These are phyloP conservation scores for Eciton burchellii DNA, from an alignment of 1,140 invertebrate species.

Conservation along the genomic window DNA sequence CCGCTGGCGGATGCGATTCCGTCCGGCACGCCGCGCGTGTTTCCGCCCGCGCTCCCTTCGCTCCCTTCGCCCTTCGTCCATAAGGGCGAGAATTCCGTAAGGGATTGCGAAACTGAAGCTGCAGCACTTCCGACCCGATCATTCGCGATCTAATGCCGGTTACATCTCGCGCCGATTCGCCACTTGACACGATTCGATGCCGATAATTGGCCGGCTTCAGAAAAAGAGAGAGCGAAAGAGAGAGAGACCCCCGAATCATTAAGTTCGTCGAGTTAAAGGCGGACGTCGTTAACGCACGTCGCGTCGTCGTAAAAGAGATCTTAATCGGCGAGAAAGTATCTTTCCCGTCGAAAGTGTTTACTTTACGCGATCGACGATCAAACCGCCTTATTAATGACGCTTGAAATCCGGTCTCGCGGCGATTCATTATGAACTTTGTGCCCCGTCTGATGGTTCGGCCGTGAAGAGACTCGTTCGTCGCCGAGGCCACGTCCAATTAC, in stretches of 20 bases:
- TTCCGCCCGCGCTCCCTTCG: conserved; percentile 51
- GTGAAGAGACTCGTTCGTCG: conserved; percentile 37
- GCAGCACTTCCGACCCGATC: not conserved
- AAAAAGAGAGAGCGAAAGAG: not conserved
- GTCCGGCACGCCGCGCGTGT: conserved; percentile 44
- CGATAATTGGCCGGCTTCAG: conserved; percentile 40
- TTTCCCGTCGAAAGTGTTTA: conserved; percentile 24
- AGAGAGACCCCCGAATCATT: conserved; percentile 19
- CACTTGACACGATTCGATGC: not conserved
- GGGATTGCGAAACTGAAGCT: conserved; percentile 17
- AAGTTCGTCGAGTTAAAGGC: conserved; percentile 31
- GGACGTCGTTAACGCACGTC: conserved; percentile 46
- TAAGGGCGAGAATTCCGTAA: conserved; percentile 39
- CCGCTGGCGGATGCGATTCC: conserved; percentile 67
- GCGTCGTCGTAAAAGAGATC: conserved; percentile 1
- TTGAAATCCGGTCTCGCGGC: conserved; percentile 26
- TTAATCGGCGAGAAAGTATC: conserved; percentile 41
- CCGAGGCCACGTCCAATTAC: conserved; percentile 37
- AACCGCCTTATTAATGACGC: conserved; percentile 43
- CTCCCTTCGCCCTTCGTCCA: conserved; percentile 56
- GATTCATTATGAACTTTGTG: conserved; percentile 37
- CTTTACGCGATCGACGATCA: conserved; percentile 41
- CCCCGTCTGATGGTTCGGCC: conserved; percentile 18
- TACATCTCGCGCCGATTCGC: conserved; percentile 11
- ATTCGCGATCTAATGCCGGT: not conserved